A percentile compares a stretch with the other conserved stretches of the same genome.
Evolutionary conservation across 2,113 vertebrate genomes (phyloP).

Genomic region (Chascanopsetta lugubris): DNA sequence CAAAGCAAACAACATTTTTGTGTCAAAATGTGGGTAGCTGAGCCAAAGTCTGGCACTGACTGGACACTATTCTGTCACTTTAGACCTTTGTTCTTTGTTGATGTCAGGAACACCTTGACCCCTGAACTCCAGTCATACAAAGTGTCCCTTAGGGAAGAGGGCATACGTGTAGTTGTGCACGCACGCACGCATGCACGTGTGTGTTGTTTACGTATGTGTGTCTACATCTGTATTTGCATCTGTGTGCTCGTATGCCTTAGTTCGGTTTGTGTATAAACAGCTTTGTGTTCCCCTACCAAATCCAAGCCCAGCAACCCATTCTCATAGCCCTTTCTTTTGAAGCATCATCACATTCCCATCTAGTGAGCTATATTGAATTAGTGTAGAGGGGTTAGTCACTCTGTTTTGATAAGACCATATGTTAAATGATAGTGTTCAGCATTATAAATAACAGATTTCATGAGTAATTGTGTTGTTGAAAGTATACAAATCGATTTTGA

Average conservation of each 20-base stretch:
- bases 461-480: neutral
- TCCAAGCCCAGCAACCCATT: constrained; percentile 29
- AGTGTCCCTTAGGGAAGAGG: constrained; percentile 35
- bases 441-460: neutral
- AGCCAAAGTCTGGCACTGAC: constrained; percentile 9
- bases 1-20: neutral
- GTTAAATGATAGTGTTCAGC: neutral
- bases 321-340: constrained; percentile 1
- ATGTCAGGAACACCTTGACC: constrained; percentile 67
- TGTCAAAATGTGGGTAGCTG: too few relatives aligned
- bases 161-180: neutral
- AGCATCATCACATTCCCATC: neutral
- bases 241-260: neutral
- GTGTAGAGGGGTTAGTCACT: neutral
- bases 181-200: neutral
- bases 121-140: constrained; percentile 23
- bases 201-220: neutral
- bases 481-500: neutral
- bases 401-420: neutral
- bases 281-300: constrained; percentile 43
- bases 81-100: constrained; percentile 54
- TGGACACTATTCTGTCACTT: constrained; percentile 32
- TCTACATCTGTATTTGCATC: neutral
- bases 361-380: neutral
- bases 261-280: constrained; percentile 50